Evolutionary conservation across 2,797 vertebrate genomes (phyloP).

Genomic region (Melanotaenia maccullochi): DNA sequence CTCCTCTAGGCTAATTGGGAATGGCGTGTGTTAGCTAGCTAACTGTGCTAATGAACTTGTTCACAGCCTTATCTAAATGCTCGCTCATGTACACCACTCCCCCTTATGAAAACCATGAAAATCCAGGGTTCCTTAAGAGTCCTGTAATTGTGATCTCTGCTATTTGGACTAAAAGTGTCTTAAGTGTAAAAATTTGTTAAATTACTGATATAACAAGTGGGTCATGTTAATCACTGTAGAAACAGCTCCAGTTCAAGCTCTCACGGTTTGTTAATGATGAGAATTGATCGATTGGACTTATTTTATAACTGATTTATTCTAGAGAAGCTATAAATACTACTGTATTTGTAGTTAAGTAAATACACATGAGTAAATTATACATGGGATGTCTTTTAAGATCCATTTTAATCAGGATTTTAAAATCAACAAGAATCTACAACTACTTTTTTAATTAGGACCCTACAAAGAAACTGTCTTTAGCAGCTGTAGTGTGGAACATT

Average conservation of each 20-base stretch:
- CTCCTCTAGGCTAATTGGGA: slow-evolving; percentile 83
- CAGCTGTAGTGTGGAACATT: background rate
- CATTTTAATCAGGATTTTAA: background rate
- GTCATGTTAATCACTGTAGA: background rate
- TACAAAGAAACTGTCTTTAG: background rate
- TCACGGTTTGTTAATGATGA: background rate
- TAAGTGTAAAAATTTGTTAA: slow-evolving; percentile 20
- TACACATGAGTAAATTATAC: slow-evolving; percentile 6
- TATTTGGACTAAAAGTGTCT: slow-evolving; percentile 30
- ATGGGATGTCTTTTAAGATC: background rate
- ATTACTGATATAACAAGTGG: slow-evolving; percentile 1
- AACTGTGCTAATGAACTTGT: slow-evolving; percentile 85
- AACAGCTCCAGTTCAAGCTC: background rate
- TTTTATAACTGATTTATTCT: background rate
- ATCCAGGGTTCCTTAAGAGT: slow-evolving; percentile 64
- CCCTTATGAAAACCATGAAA: slow-evolving; percentile 68
- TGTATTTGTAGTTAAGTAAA: slow-evolving; percentile 1
- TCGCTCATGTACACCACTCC: slow-evolving; percentile 77
- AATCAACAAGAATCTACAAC: background rate
- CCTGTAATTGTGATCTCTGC: slow-evolving; percentile 44
- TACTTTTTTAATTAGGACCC: background rate
- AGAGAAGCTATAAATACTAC: background rate
- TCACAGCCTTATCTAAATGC: slow-evolving; percentile 80
- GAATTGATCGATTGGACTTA: background rate
- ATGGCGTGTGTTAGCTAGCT: slow-evolving; percentile 76